Evolutionary conservation across 2,797 vertebrate genomes (phyloP), one percentile per base, ranked within the genome.

Genomic region (Gastrophryne carolinensis): DNA sequence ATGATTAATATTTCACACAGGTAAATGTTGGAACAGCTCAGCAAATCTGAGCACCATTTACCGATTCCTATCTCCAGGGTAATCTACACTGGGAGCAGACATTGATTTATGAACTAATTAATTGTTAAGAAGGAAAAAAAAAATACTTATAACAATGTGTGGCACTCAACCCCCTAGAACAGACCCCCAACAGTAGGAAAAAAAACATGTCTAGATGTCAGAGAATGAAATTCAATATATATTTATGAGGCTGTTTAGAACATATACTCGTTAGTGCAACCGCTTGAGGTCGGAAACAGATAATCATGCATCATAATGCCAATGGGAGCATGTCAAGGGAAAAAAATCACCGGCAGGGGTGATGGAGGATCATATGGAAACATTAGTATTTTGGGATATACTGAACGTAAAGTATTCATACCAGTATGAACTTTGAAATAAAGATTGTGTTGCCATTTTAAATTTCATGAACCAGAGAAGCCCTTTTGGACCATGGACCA

Each of bases 211-310:
- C 82, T 84, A 73, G 83, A 80, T 85, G 84, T 86, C 87, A 84
- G 87, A 86, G 89, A 89, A 87, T 90, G 87, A 88, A 90, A 89
- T 87, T 89, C 87, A 90, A 91, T 91, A 87, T 90, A 89, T 92
- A 92, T 92, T 92, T 91, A 92, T 90, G 88, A 92, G 82, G 81
- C 83, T 81, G 68, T 84, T 89, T 80, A 85, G 85, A 86, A 87
- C 82, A 71, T 84, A 79, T 63, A 84, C 73, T 79, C 73, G 80
- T 85, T 86, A 83, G 68, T 71, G 79, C 75, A 75, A 69, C 78
- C 78, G 84, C 85, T 85, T 81, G 63, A 19, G 86, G 83, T 88
- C 87, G 90, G 80, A 81, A 89, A 88, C 89, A 64, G 74, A 83
- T 80, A 81, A 75, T 82, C 83, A 83, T 87, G 82, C 74, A 86